Evolutionary conservation across 1,140 invertebrate species (phyloP).

Genomic region (Berghia stephanieae): DNA sequence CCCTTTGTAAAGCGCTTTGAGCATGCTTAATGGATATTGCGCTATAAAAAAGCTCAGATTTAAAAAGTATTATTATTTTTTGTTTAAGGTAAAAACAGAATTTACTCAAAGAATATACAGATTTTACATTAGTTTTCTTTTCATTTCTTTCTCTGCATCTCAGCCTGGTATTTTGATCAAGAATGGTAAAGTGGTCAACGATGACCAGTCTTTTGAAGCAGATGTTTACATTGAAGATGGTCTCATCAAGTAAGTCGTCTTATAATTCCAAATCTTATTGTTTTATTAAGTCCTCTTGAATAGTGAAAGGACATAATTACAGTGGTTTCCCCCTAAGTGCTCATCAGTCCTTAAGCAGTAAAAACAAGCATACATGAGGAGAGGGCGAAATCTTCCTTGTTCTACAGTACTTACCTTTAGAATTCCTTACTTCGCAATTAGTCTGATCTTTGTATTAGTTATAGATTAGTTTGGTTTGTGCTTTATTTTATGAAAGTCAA

Average conservation of each 20-base stretch:
- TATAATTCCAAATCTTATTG: not conserved
- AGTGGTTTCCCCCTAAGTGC: not conserved
- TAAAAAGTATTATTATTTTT: too few relatives aligned
- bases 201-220: slow-evolving; percentile 85
- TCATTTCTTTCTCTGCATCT: not conserved
- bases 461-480: too few relatives aligned
- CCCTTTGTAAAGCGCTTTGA: too few relatives aligned
- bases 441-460: too few relatives aligned
- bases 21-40: too few relatives aligned
- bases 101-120: too few relatives aligned
- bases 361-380: too few relatives aligned
- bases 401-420: not conserved
- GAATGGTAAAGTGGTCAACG: slow-evolving; percentile 94
- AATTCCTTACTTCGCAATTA: not conserved
- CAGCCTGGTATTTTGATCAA: slow-evolving; percentile 82
- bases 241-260: slow-evolving; percentile 86
- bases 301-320: not conserved
- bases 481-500: too few relatives aligned
- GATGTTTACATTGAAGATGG: slow-evolving; percentile 96
- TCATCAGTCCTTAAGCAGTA: not conserved
- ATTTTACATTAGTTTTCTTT: too few relatives aligned
- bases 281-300: not conserved
- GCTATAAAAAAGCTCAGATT: too few relatives aligned
- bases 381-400: too few relatives aligned
- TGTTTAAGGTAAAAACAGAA: too few relatives aligned